phyloP scores from a whole-genome alignment of 2,797 vertebrate species.

The Pseudochromis fuscus region DNA sequence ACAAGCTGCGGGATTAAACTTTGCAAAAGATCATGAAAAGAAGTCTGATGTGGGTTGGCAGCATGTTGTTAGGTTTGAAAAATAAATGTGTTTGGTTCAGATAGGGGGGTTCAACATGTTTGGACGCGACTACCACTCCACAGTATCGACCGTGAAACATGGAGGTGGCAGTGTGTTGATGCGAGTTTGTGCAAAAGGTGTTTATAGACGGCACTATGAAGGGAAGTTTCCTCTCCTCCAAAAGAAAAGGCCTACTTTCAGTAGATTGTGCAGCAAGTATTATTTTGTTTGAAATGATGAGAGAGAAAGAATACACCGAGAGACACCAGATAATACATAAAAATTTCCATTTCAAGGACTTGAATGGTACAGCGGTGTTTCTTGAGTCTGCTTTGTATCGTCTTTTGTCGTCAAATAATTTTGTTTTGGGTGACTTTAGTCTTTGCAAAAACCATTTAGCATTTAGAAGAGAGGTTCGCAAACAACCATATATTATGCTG shows the following conservation, averaged over 20 bases:
- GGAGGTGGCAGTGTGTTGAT: not conserved
- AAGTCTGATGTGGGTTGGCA: not conserved
- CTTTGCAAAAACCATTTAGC: not conserved
- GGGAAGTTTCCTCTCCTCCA: not conserved
- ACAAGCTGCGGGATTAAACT: not conserved
- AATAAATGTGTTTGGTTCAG: not conserved
- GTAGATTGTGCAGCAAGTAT: not conserved
- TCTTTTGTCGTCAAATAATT: constrained; percentile 9
- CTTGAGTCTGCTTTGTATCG: not conserved
- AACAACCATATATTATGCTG: not conserved
- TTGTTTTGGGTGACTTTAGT: not conserved
- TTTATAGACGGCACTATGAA: not conserved
- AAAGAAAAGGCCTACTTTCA: not conserved
- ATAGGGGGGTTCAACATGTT: too few species aligned
- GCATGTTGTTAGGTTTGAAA: not conserved
- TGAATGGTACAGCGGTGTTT: not conserved
- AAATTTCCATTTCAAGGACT: constrained; percentile 11
- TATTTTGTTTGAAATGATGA: not conserved
- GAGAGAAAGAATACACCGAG: not conserved
- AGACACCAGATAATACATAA: constrained; percentile 9
- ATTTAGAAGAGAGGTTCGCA: not conserved
- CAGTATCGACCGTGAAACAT: not conserved
- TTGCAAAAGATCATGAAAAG: not conserved
- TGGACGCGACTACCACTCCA: too few species aligned
- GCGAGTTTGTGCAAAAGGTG: not conserved